These are phyloP conservation scores for Microcebus tavaratra DNA, from an alignment of 2,113 vertebrate species.

Conservation along the genomic window DNA sequence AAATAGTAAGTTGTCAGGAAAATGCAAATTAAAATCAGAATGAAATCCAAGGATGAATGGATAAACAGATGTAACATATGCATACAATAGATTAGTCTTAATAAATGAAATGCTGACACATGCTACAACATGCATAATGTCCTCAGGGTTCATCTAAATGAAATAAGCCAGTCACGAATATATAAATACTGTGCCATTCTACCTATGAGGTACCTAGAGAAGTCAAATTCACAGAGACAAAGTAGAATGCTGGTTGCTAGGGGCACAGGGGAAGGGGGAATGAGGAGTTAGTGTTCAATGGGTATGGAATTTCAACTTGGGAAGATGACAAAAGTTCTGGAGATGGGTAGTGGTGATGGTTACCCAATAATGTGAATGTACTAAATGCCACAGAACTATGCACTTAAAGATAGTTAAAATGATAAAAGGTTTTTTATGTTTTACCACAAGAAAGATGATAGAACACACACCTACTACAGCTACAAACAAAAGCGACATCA, in stretches of 20 bases:
- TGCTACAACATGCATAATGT: not conserved
- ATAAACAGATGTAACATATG: not conserved
- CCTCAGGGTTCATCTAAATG: not conserved
- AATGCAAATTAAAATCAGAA: not conserved
- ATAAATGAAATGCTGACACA: not conserved
- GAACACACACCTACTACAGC: not conserved
- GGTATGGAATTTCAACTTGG: not conserved
- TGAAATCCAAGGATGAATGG: not conserved
- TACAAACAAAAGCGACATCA: not conserved
- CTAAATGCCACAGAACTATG: not conserved
- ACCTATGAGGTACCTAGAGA: not conserved
- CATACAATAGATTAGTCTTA: not conserved
- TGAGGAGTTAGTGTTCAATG: not conserved
- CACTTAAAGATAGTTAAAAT: not conserved
- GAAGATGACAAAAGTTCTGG: not conserved
- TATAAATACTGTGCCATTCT: not conserved
- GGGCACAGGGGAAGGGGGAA: accelerated
- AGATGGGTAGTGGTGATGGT: not conserved
- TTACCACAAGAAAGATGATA: not conserved
- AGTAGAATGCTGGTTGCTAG: not conserved
- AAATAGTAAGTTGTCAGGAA: not conserved
- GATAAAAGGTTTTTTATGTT: not conserved
- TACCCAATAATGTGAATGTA: not conserved
- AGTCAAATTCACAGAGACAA: not conserved
- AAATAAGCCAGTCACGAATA: not conserved